phyloP scores from a whole-genome alignment of 2,113 vertebrate genomes.

The Ellobius talpinus region DNA sequence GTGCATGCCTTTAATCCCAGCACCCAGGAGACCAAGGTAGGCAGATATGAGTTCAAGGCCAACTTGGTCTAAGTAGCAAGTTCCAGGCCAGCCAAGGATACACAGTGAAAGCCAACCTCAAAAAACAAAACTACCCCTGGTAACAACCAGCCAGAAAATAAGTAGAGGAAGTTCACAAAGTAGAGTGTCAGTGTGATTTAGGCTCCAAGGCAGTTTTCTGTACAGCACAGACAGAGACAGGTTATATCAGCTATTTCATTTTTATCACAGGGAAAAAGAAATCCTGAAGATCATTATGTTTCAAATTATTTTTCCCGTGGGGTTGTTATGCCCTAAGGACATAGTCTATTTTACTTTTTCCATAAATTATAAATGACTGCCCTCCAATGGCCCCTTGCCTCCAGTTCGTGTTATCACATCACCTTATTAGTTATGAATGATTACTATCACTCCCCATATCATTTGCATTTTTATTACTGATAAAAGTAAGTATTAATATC shows the following conservation, averaged over 20 bases:
- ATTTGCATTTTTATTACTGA: background rate
- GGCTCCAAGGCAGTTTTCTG: background rate
- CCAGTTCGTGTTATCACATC: background rate
- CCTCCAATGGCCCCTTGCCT: background rate
- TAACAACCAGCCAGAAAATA: constrained; percentile 22
- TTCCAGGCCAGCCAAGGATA: background rate
- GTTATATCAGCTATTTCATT: constrained; percentile 45
- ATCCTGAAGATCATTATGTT: constrained; percentile 21
- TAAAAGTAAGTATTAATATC: constrained; percentile 6
- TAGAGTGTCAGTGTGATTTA: background rate
- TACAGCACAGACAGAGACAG: background rate
- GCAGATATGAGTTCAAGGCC: background rate
- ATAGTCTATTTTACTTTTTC: constrained; percentile 17
- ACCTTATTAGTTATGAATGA: background rate
- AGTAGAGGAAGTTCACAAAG: constrained; percentile 42
- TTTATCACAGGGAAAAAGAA: constrained; percentile 34
- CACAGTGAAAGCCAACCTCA: background rate
- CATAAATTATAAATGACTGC: constrained; percentile 29
- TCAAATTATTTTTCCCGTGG: constrained; percentile 54
- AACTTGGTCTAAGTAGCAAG: background rate
- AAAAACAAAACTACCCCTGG: background rate
- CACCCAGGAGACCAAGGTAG: background rate
- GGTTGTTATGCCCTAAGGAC: background rate
- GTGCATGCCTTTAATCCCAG: background rate
- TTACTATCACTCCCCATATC: constrained; percentile 30